phyloP scores from a whole-genome alignment of 2,797 vertebrate genomes.

The Tangara arthus region DNA sequence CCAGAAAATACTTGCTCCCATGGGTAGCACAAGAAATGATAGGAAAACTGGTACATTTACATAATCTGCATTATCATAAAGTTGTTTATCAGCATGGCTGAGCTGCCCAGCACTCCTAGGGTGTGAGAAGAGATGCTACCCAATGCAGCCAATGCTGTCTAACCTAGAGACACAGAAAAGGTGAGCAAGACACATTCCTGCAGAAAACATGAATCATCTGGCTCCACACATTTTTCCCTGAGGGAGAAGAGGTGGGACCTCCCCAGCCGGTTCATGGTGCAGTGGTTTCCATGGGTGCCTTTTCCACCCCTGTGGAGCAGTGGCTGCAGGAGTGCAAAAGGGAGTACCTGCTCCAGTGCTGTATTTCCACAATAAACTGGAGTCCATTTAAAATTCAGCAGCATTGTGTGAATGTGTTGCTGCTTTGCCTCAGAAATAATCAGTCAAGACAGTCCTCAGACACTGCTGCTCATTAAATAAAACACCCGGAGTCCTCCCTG shows the following conservation, averaged over 20 bases:
- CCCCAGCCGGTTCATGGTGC: accelerated
- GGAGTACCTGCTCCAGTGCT: not conserved
- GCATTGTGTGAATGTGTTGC: not conserved
- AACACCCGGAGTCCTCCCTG: not conserved
- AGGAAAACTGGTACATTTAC: not conserved
- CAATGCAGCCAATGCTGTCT: not conserved
- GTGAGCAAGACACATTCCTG: not conserved
- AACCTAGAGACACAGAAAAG: not conserved
- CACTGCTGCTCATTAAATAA: not conserved
- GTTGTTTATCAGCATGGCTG: not conserved
- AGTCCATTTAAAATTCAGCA: not conserved
- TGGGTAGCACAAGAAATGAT: not conserved
- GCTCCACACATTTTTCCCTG: not conserved
- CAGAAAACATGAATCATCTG: not conserved
- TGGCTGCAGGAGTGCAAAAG: not conserved
- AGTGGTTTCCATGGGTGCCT: accelerated
- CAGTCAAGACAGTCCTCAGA: not conserved
- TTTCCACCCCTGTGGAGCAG: not conserved
- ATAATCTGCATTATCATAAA: not conserved
- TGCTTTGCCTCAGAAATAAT: not conserved
- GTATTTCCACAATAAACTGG: accelerated
- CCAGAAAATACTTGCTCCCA: not conserved
- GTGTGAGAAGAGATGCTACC: not conserved
- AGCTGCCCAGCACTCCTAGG: not conserved
- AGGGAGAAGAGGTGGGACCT: not conserved